Evolutionary conservation across 1,140 invertebrate species (phyloP).

Genomic region (Melipona quadrifasciata): DNA sequence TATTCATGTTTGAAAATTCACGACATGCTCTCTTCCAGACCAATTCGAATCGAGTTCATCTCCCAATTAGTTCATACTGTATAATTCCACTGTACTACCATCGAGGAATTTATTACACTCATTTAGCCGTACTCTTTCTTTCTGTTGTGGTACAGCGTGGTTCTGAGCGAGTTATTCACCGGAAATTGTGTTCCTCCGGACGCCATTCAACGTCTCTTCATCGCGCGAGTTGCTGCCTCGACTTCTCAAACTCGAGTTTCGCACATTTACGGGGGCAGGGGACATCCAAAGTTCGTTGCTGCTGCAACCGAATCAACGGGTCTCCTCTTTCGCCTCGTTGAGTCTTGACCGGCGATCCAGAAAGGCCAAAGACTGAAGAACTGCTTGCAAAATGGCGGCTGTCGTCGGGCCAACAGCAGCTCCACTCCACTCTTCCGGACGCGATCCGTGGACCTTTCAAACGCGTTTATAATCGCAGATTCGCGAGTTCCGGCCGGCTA

Average conservation of each 20-base stretch:
- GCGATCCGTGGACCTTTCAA: neutral
- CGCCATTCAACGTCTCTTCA: neutral
- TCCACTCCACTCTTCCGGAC: neutral
- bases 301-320: neutral
- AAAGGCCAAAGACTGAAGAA: neutral
- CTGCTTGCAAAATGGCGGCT: neutral
- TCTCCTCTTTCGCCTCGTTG: neutral
- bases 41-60: too few relatives aligned
- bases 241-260: neutral
- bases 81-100: neutral
- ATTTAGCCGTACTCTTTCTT: neutral
- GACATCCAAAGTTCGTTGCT: neutral
- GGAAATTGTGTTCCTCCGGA: neutral
- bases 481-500: neutral
- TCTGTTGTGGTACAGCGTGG: neutral
- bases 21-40: too few relatives aligned
- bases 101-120: neutral
- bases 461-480: slow-evolving; percentile 12
- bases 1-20: too few relatives aligned
- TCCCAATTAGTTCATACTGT: too few relatives aligned
- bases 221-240: neutral
- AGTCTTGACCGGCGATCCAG: neutral
- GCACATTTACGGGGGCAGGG: neutral
- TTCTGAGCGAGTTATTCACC: neutral
- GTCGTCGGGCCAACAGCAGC: neutral